Conservation (phyloP, 2,797 vertebrate species). For the Lacerta viridis region DNA sequence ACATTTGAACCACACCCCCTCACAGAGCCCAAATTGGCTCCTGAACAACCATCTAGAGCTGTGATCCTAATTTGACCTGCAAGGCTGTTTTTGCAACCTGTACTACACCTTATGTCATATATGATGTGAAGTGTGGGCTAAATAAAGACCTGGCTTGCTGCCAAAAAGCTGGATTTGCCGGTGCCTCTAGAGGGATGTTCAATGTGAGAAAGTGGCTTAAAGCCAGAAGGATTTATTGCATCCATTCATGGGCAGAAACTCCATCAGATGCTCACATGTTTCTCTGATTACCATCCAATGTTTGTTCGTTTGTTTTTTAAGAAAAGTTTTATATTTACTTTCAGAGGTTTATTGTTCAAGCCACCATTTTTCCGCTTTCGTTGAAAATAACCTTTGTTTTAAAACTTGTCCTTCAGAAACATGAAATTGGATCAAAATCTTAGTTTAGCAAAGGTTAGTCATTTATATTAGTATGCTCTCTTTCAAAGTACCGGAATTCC, state of each 20-base stretch:
- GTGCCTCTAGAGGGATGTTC: background rate
- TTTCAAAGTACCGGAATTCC: slow-evolving; percentile 48
- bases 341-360: background rate
- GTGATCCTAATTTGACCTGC: too few species aligned
- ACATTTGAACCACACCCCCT: background rate
- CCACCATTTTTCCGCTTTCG: background rate
- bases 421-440: slow-evolving; percentile 20
- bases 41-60: background rate
- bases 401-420: slow-evolving; percentile 45
- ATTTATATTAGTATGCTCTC: slow-evolving; percentile 31
- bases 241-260: background rate
- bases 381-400: background rate
- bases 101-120: too few species aligned
- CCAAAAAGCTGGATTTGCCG: too few species aligned
- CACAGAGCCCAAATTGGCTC: background rate
- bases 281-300: background rate
- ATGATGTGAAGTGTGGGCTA: too few species aligned
- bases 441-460: background rate
- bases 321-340: background rate
- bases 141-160: too few species aligned
- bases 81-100: too few species aligned
- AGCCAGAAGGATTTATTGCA: background rate
- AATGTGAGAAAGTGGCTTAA: background rate
- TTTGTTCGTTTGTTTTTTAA: slow-evolving; percentile 12
- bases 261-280: background rate